Evolutionary conservation across 2,113 vertebrate species (phyloP).

Genomic region (Accipiter virgatus): DNA sequence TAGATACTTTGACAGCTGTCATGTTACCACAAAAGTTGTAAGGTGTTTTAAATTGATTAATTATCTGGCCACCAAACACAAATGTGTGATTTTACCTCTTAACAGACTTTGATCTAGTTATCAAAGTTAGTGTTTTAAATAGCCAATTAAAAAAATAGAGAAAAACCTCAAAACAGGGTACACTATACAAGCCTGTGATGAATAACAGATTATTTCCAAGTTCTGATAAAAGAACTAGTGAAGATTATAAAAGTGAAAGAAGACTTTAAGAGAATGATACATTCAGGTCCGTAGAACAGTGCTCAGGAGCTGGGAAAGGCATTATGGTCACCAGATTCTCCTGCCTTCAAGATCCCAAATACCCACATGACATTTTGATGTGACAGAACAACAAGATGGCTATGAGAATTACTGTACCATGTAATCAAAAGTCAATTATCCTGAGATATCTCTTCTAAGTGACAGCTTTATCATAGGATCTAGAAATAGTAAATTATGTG

Average conservation of each 20-base stretch:
- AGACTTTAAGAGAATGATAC: not conserved
- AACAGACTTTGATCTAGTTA: not conserved
- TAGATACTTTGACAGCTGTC: not conserved
- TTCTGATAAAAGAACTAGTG: not conserved
- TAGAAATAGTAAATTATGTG: conserved; percentile 6
- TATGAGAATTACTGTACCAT: not conserved
- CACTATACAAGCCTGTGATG: not conserved
- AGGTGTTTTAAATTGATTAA: not conserved
- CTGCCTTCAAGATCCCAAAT: not conserved
- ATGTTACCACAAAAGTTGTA: not conserved
- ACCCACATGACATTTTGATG: not conserved
- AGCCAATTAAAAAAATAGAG: not conserved
- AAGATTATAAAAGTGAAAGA: not conserved
- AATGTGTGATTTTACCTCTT: not conserved
- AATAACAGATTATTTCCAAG: not conserved
- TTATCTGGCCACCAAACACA: not conserved
- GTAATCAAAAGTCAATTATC: not conserved
- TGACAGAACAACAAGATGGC: not conserved
- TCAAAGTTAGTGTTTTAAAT: not conserved
- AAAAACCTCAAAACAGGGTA: not conserved
- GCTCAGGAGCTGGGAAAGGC: not conserved
- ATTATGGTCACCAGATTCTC: not conserved
- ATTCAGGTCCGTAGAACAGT: not conserved
- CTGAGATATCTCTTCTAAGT: not conserved
- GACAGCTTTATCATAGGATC: not conserved